phyloP scores from a whole-genome alignment of 2,797 vertebrate genomes.

The Anguilla obscura region DNA sequence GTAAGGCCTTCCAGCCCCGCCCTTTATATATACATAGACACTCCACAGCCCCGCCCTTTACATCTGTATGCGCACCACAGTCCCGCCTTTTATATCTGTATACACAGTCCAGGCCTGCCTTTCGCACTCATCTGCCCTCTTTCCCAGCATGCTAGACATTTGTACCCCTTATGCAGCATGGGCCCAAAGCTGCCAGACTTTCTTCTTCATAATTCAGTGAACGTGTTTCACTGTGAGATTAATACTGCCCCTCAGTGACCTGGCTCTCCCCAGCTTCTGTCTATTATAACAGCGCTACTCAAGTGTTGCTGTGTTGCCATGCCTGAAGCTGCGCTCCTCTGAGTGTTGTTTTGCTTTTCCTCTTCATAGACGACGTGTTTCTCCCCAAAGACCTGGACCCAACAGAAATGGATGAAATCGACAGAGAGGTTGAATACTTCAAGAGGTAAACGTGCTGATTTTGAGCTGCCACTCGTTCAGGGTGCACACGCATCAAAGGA shows the following conservation, averaged over 20 bases:
- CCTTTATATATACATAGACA: not conserved
- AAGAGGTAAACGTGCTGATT: conserved; percentile 77
- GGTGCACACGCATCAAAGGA: not conserved
- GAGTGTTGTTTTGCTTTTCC: conserved; percentile 29
- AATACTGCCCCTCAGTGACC: not conserved
- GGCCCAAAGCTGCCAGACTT: too few species aligned
- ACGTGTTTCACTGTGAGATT: not conserved
- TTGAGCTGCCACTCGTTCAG: not conserved
- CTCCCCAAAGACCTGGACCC: conserved; percentile 96
- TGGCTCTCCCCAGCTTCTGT: not conserved
- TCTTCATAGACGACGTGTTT: conserved; percentile 92
- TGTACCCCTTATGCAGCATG: not conserved
- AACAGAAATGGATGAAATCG: conserved; percentile 96
- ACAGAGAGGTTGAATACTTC: conserved; percentile 98
- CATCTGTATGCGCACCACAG: not conserved
- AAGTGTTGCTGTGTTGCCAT: not conserved
- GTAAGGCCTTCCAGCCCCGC: conserved; percentile 66
- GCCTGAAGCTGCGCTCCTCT: conserved; percentile 2
- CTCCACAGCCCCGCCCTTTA: not conserved
- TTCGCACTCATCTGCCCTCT: not conserved
- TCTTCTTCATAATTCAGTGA: not conserved
- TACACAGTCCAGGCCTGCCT: not conserved
- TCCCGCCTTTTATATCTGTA: too few species aligned
- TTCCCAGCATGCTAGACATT: not conserved
- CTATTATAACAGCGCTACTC: not conserved